Evolutionary conservation across 1,140 invertebrate genomes (phyloP), one percentile per base, ranked within the genome.

Genomic region (Copidosoma floridanum): DNA sequence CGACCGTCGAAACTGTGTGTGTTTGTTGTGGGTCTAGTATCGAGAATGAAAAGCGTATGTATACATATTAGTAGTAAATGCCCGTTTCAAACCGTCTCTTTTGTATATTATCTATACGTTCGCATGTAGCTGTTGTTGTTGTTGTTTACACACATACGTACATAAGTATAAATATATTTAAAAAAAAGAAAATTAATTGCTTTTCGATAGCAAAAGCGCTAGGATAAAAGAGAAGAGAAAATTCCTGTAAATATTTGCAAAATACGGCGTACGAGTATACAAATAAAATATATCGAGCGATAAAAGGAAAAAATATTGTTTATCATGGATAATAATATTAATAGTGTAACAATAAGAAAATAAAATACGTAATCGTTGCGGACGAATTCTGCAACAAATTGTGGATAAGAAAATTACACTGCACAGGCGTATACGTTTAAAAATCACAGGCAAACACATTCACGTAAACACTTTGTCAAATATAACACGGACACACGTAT

Each of bases 191-290:
- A 20, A n/a, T 2, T 21, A 16, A 27, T 38, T 59, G 29, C 26
- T 21, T 5, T 27, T n/a, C n/a, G 38, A 16, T 23, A 53, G 43
- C 23, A 65, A 67, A 73, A 70, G n/a, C n/a, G n/a, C n/a, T n/a
- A n/a, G n/a, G n/a, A n/a, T n/a, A n/a, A n/a, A n/a, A n/a, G n/a
- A n/a, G n/a, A n/a, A n/a, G n/a, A 68, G 67, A 67, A 59, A 68
- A 32, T 65, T 57, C 67, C 70, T 77, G 75, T 76, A 78, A 66
- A 76, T 77, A 76, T 23, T 63, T 65, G 63, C 57, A 57, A n/a
- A n/a, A n/a, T n/a, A n/a, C n/a, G n/a, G n/a, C n/a, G n/a, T n/a
- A n/a, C n/a, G n/a, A n/a, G n/a, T n/a, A 14, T 40, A 14, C 4
- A 40, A 40, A 40, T 7, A 40, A 37, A 29, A 54, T 23, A 43